Percentiles rank a stretch among this genome's conserved stretches.
phyloP scores from a whole-genome alignment of 2,113 vertebrate genomes.

The Nothobranchius furzeri region DNA sequence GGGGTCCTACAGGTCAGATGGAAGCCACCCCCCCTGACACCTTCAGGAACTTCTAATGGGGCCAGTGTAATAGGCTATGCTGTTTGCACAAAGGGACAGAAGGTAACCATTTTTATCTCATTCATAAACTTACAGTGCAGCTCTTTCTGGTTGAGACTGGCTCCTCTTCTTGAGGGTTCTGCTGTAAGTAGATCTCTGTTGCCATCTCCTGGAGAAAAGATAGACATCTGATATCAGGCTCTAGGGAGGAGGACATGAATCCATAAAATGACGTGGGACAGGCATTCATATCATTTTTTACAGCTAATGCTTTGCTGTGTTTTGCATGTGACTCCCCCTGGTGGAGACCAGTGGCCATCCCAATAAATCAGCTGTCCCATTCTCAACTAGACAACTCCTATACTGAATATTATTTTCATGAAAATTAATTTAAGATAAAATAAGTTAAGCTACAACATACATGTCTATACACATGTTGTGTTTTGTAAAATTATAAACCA shows the following conservation, averaged over 20 bases:
- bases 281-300: not conserved
- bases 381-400: too few relatives aligned
- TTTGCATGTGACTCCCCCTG: not conserved
- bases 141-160: not conserved
- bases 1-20: constrained; percentile 89
- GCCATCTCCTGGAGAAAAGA: constrained; percentile 68
- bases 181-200: constrained; percentile 46
- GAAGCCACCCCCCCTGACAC: constrained; percentile 87
- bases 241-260: not conserved
- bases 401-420: too few relatives aligned
- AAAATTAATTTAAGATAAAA: too few relatives aligned
- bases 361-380: too few relatives aligned
- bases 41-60: constrained; percentile 91
- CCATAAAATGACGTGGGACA: not conserved
- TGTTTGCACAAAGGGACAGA: constrained; percentile 92
- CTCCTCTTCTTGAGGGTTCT: not conserved
- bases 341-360: too few relatives aligned
- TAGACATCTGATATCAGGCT: constrained; percentile 23
- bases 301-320: not conserved
- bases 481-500: too few relatives aligned
- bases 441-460: too few relatives aligned
- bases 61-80: constrained; percentile 92
- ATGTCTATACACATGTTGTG: too few relatives aligned
- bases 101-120: constrained; percentile 74
- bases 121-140: not conserved